Percentiles rank a stretch among this genome's conserved stretches.
These are phyloP conservation scores for Drosophila helvetica DNA, from an alignment of 2,888 invertebrate species.

Conservation along the genomic window DNA sequence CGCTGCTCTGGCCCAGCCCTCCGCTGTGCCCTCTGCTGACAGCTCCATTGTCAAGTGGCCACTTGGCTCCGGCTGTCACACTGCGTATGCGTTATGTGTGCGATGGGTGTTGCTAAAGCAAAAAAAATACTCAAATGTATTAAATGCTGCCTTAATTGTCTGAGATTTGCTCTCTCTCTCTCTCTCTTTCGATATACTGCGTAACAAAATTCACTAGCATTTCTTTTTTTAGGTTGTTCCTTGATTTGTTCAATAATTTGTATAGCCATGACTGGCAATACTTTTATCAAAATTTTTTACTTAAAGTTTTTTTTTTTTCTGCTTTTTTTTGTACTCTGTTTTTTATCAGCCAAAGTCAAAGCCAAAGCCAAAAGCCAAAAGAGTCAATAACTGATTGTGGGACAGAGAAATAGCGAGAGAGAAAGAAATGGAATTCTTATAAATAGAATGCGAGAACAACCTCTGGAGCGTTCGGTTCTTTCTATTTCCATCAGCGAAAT, in stretches of 20 bases:
- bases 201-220: slow-evolving; percentile 22
- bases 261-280: slow-evolving; percentile 55
- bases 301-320: slow-evolving; percentile 15
- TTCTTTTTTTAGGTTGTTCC: slow-evolving; percentile 9
- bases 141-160: slow-evolving; percentile 50
- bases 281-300: slow-evolving; percentile 58
- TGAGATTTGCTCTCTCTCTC: slow-evolving; percentile 15
- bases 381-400: slow-evolving; percentile 75
- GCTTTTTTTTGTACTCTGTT: not conserved
- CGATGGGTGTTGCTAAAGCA: not conserved
- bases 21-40: slow-evolving; percentile 13
- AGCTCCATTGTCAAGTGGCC: slow-evolving; percentile 51
- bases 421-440: slow-evolving; percentile 38
- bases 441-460: slow-evolving; percentile 49
- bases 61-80: slow-evolving; percentile 25
- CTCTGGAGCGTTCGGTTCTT: slow-evolving; percentile 17
- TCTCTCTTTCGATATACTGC: too few species aligned
- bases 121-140: slow-evolving; percentile 16
- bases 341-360: slow-evolving; percentile 45
- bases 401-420: slow-evolving; percentile 7
- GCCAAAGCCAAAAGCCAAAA: slow-evolving; percentile 21
- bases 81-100: slow-evolving; percentile 27
- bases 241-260: slow-evolving; percentile 15
- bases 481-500: slow-evolving; percentile 9
- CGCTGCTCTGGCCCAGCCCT: not conserved